Evolutionary conservation across 2,888 invertebrate genomes (phyloP), one percentile per base, ranked within the genome.

Genomic region (Dicyrtoma fusca): DNA sequence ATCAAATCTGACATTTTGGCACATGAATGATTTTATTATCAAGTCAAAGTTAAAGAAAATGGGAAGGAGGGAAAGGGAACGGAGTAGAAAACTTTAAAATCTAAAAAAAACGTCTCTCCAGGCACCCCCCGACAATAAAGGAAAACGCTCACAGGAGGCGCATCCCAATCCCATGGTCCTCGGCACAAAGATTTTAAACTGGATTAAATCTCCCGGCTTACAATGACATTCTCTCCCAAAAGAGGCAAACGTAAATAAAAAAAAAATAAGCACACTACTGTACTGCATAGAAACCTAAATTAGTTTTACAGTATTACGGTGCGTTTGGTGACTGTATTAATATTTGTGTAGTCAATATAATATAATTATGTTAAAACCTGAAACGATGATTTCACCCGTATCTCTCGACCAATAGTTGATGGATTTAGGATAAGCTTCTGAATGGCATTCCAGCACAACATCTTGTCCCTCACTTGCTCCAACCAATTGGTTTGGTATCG

Each of bases 331-430:
- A n/a, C n/a, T n/a, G n/a, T n/a, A n/a, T n/a, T n/a, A n/a, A n/a
- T 34, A 8, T 34, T 34, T 8, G 34, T 34, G 34, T 34, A 34
- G 34, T n/a, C 34, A 34, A 85, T n/a, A 49, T 49, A 14, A 25
- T 25, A 5, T 25, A 21, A 19, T 19, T 53, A 4, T 65, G 21
- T 51, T 26, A 45, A 65, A 49, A 92, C 92, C 90, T 81, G 90
- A 88, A 71, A 91, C 89, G 69, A 87, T 85, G 76, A 91, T 91
- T 82, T 91, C 91, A 44, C 91, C 91, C 72, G 84, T 85, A 81
- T 90, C 90, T 80, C 89, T 87, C 68, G 89, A 89, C 94, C 93
- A 94, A 83, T 93, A 93, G 84, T 92, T 93, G 80, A 93, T 92
- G 42, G 93, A 91, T 82, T 91, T 91, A 1, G 94, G 94, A 84